Evolutionary conservation across 1,140 invertebrate species (phyloP).

Genomic region (Zophobas atratus): DNA sequence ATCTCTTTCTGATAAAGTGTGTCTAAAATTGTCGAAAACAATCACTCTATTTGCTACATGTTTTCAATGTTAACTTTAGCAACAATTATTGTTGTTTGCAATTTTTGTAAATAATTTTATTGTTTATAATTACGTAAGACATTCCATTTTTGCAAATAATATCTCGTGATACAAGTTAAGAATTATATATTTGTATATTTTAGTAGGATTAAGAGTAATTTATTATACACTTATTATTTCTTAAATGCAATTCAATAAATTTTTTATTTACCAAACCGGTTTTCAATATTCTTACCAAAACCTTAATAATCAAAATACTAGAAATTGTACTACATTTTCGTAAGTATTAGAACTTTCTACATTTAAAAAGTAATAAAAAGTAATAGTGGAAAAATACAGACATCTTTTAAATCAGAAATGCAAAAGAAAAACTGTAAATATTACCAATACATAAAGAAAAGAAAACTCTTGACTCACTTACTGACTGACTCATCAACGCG

Average conservation of each 20-base stretch:
- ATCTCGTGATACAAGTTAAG: conserved; percentile 39
- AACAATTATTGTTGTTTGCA: conserved; percentile 38
- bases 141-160: conserved; percentile 49
- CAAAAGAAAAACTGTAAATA: too few species aligned
- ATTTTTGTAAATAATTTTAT: conserved; percentile 41
- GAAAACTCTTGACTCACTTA: too few species aligned
- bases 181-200: conserved; percentile 55
- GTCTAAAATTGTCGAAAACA: conserved; percentile 43
- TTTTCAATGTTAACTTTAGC: conserved; percentile 41
- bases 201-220: conserved; percentile 18
- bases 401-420: too few species aligned
- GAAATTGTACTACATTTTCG: too few species aligned
- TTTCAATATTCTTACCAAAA: too few species aligned
- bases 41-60: conserved; percentile 44
- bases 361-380: too few species aligned
- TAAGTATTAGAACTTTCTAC: too few species aligned
- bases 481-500: too few species aligned
- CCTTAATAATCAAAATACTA: too few species aligned
- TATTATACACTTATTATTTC: conserved; percentile 32
- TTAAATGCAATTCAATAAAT: conserved; percentile 7
- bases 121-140: conserved; percentile 25
- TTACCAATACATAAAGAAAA: too few species aligned
- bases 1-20: conserved; percentile 40
- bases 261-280: conserved; percentile 5
- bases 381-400: too few species aligned